These are phyloP conservation scores for Petrocephalus schoutedeni DNA, from an alignment of 2,797 vertebrate genomes.

Conservation along the genomic window DNA sequence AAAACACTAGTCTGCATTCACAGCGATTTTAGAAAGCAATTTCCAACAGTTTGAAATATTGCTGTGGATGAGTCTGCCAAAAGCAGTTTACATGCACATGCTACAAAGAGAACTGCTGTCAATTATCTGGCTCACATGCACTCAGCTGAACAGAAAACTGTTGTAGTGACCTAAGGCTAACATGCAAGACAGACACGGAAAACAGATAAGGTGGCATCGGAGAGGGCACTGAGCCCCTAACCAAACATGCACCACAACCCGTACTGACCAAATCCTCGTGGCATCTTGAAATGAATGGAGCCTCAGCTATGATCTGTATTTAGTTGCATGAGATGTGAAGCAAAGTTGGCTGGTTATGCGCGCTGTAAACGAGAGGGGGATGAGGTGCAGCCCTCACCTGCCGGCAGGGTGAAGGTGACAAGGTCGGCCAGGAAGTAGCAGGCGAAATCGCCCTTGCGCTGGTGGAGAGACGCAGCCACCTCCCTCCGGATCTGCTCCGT, in stretches of 20 bases:
- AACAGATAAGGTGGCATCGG: conserved; percentile 32
- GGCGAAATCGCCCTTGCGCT: conserved; percentile 92
- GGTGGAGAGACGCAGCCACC: conserved; percentile 86
- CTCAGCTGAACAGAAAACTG: conserved; percentile 42
- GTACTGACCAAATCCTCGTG: not conserved
- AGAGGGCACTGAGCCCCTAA: conserved; percentile 18
- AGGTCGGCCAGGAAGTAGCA: conserved; percentile 95
- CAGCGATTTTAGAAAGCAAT: not conserved
- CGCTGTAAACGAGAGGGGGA: not conserved
- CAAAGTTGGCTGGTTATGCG: not conserved
- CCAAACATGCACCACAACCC: not conserved
- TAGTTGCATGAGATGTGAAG: not conserved
- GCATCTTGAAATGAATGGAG: not conserved
- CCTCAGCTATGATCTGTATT: not conserved
- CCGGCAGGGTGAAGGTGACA: conserved; percentile 91
- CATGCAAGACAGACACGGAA: not conserved
- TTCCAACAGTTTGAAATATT: conserved; percentile 14
- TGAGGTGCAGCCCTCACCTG: conserved; percentile 62
- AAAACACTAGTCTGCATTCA: conserved; percentile 19
- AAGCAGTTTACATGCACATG: conserved; percentile 38
- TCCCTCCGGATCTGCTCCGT: conserved; percentile 95
- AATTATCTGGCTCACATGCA: conserved; percentile 51
- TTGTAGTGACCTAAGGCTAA: conserved; percentile 42
- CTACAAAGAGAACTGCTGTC: conserved; percentile 51
- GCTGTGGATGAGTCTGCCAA: not conserved